A percentile compares a stretch with the other conserved stretches of the same genome.
Evolutionary conservation across 2,113 vertebrate genomes (phyloP).

Genomic region (Pycnonotus jocosus): DNA sequence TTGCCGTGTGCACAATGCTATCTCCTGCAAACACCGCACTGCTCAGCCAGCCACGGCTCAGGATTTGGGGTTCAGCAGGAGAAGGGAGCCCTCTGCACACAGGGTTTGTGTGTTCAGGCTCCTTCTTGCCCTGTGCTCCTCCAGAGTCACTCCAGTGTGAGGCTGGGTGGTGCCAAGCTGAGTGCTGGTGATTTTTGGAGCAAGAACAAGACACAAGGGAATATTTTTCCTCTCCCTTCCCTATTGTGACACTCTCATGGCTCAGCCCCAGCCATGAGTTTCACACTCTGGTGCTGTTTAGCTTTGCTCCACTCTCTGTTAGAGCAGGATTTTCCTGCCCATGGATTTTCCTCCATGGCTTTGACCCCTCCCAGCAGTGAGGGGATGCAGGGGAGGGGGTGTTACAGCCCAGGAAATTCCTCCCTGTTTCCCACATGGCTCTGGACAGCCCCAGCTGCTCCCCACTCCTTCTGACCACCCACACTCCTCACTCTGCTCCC

Average conservation of each 20-base stretch:
- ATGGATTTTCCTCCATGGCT: neutral
- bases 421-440: neutral
- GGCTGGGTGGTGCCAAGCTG: rapidly evolving
- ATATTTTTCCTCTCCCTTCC: neutral
- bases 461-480: rapidly evolving
- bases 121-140: rapidly evolving
- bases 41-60: neutral
- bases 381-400: neutral
- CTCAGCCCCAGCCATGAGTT: neutral
- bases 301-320: neutral
- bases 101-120: rapidly evolving
- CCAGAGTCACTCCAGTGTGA: rapidly evolving
- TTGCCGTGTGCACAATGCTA: conserved; percentile 34
- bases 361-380: neutral
- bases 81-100: neutral
- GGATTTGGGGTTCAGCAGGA: neutral
- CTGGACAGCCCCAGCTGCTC: rapidly evolving
- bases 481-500: rapidly evolving
- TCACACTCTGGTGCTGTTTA: rapidly evolving
- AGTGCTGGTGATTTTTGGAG: neutral
- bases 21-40: conserved; percentile 20
- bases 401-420: neutral
- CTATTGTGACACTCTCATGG: rapidly evolving
- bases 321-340: neutral
- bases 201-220: rapidly evolving